Base-by-base conservation (phyloP, 2,888 invertebrate species). In the Eupeodes latifasciatus region DNA sequence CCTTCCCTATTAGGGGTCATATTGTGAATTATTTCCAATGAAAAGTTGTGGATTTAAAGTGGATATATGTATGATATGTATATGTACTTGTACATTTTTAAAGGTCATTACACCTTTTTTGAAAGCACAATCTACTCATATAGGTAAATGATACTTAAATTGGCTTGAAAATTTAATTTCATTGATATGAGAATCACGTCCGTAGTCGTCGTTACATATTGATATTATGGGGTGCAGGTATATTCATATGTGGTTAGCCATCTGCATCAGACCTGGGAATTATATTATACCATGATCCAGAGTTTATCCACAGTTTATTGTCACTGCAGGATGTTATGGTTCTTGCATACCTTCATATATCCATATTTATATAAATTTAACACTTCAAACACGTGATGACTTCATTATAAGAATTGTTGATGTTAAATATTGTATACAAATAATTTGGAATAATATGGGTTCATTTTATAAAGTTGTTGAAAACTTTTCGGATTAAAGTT, bases 101-200 rank as follows among this genome's bases (percentile, higher is more conserved):
- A 66, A 57, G 79, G 82, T 79, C 86, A 57, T 75, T 82, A 74
- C 64, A 82, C 82, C 75, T 55, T 71, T 34, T 67, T 53, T n/a
- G 10, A 47, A 55, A 64, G 36, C 19, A 19, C 19, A 19, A 44
- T 47, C n/a, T 16, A 59, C 27, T 5, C 10, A 10, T 19, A 44
- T 44, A 10, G 2, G 40, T 27, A 27, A 27, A 27, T 27, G 36
- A 36, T 55, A 4, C 9, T n/a, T n/a, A 87, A 77, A 62, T 87
- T 76, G 66, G 47, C 67, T 71, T 34, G 16, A 53, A 80, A 83
- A 57, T 66, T 72, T 4, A 47, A 51, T 19, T 34, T 19, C 16
- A 66, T 77, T 67, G n/a, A 27, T 72, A 86, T 82, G 69, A 47
- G 64, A 71, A 59, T 78, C 85, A 82, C 78, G 86, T 27, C 27